These are phyloP conservation scores for Athalia circularis DNA, from an alignment of 2,888 invertebrate genomes.

Conservation along the genomic window DNA sequence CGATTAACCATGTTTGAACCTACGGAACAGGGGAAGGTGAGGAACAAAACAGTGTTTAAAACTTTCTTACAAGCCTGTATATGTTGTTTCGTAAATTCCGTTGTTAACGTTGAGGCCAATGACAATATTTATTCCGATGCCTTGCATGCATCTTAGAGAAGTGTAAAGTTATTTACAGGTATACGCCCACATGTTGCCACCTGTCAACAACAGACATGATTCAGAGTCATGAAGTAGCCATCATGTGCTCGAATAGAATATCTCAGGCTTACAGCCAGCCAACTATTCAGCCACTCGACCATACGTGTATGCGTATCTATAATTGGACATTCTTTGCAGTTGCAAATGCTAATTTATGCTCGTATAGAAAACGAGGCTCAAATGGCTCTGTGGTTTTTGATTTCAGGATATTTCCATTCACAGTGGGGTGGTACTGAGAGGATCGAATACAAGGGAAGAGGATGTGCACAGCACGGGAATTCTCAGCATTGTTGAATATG, in stretches of 20 bases:
- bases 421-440: conserved; percentile 85
- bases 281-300: too few species aligned
- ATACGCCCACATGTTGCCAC: conserved; percentile 46
- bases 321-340: too few species aligned
- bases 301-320: too few species aligned
- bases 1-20: conserved; percentile 66
- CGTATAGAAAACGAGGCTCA: too few species aligned
- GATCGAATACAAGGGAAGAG: conserved; percentile 76
- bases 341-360: too few species aligned
- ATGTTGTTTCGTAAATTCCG: not conserved
- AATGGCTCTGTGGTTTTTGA: conserved; percentile 33
- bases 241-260: not conserved
- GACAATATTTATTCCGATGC: conserved; percentile 17
- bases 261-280: too few species aligned
- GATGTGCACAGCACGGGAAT: conserved; percentile 81
- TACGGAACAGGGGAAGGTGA: conserved; percentile 69
- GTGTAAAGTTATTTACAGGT: not conserved
- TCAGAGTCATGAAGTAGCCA: conserved; percentile 5
- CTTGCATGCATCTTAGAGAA: conserved; percentile 3
- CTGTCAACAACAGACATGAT: conserved; percentile 39
- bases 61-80: too few species aligned
- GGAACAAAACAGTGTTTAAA: not conserved
- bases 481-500: conserved; percentile 81
- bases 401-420: conserved; percentile 85
- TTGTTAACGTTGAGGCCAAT: not conserved